phyloP scores from a whole-genome alignment of 2,888 invertebrate genomes.

The Craniophora ligustri region DNA sequence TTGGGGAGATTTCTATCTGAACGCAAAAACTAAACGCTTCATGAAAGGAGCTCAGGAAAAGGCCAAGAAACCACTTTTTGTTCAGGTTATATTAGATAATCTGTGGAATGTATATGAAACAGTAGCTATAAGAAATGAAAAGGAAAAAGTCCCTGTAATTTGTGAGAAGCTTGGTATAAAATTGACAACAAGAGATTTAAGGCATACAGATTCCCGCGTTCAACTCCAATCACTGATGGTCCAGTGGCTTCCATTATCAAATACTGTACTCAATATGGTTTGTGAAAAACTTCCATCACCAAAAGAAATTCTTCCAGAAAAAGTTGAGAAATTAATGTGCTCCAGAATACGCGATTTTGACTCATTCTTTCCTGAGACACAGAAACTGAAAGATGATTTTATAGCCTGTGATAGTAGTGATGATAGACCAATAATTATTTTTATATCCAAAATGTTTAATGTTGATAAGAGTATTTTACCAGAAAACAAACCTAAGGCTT shows the following conservation, averaged over 20 bases:
- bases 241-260: constrained; percentile 96
- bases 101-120: constrained; percentile 97
- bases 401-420: constrained; percentile 90
- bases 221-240: constrained; percentile 94
- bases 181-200: constrained; percentile 92
- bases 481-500: constrained; percentile 93
- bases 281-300: constrained; percentile 95
- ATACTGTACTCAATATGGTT: constrained; percentile 94
- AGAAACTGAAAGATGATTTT: constrained; percentile 91
- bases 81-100: constrained; percentile 96
- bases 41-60: constrained; percentile 96
- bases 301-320: constrained; percentile 91
- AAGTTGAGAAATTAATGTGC: constrained; percentile 95
- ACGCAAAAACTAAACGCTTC: constrained; percentile 94
- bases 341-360: constrained; percentile 91
- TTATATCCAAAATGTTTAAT: constrained; percentile 97
- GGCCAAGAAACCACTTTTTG: constrained; percentile 97
- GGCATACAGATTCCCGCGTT: constrained; percentile 92
- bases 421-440: constrained; percentile 91
- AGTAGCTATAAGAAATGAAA: constrained; percentile 92
- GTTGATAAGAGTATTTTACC: constrained; percentile 93
- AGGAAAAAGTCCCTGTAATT: constrained; percentile 91
- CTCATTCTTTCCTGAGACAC: constrained; percentile 91
- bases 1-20: constrained; percentile 98
- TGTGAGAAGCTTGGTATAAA: constrained; percentile 93